Conservation (phyloP, 1,140 invertebrate species). For the Cotesia glomerata region DNA sequence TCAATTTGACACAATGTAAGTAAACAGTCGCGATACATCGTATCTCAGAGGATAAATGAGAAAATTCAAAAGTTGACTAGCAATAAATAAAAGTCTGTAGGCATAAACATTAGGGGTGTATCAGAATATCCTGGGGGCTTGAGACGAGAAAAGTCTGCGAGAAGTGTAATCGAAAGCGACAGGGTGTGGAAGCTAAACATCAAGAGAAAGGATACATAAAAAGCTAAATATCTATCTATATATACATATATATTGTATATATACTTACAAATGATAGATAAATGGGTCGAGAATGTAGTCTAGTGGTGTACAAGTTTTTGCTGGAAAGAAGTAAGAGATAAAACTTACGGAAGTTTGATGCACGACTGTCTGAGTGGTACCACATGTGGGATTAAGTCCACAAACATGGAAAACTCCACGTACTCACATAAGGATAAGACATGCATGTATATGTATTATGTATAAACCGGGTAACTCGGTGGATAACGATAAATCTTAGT, state of each 20-base stretch:
- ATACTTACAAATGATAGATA: not conserved
- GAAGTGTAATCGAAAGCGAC: not conserved
- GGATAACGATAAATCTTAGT: constrained; percentile 6
- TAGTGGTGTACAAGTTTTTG: no score
- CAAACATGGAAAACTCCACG: not conserved
- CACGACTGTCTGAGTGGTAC: no score
- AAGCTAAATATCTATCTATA: no score
- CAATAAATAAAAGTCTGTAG: not conserved
- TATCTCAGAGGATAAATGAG: no score
- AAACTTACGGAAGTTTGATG: constrained; percentile 12
- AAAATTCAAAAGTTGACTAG: not conserved
- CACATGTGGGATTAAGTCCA: not conserved
- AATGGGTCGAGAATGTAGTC: not conserved
- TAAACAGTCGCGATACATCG: no score
- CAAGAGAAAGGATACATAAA: not conserved
- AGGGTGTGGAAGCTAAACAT: constrained; percentile 5
- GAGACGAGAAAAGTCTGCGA: not conserved
- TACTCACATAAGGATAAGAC: no score
- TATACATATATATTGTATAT: no score
- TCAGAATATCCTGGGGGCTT: not conserved
- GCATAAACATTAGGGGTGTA: not conserved
- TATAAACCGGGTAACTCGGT: not conserved
- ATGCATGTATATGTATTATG: not conserved
- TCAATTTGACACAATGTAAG: no score
- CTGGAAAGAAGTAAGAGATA: not conserved